Evolutionary conservation across 1,140 invertebrate genomes (phyloP).

Genomic region (Apis florea): DNA sequence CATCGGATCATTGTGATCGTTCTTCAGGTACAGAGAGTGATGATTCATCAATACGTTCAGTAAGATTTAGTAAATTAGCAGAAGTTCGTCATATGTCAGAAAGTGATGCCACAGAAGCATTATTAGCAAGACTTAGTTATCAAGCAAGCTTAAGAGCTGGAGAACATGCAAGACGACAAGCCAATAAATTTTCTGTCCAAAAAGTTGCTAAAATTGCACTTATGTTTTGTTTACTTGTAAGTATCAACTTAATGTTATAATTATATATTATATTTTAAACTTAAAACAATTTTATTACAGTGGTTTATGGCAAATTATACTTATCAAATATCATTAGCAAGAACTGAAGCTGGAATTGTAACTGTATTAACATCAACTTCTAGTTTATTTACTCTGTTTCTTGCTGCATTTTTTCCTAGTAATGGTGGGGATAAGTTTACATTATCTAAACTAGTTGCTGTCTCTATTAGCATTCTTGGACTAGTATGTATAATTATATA

Average conservation of each 20-base stretch:
- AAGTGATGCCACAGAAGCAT: slow-evolving; percentile 90
- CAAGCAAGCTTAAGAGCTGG: slow-evolving; percentile 88
- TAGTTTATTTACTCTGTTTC: slow-evolving; percentile 90
- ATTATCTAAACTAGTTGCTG: slow-evolving; percentile 89
- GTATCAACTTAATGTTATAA: slow-evolving; percentile 59
- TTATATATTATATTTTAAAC: not conserved
- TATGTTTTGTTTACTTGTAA: slow-evolving; percentile 90
- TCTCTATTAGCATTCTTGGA: slow-evolving; percentile 88
- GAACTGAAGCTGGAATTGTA: slow-evolving; percentile 88
- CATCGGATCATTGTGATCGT: slow-evolving; percentile 83
- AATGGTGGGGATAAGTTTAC: slow-evolving; percentile 89
- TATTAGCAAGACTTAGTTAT: slow-evolving; percentile 92
- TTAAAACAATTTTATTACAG: slow-evolving; percentile 73
- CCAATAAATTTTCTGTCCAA: slow-evolving; percentile 86
- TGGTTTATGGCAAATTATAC: slow-evolving; percentile 92
- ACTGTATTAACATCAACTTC: slow-evolving; percentile 91
- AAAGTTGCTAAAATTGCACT: slow-evolving; percentile 88
- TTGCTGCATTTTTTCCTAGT: slow-evolving; percentile 91
- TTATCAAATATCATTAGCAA: slow-evolving; percentile 88
- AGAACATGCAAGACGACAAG: slow-evolving; percentile 84
- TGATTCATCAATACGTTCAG: slow-evolving; percentile 88
- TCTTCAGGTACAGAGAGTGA: slow-evolving; percentile 91
- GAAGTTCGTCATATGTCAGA: slow-evolving; percentile 92
- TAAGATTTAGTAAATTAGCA: slow-evolving; percentile 91
- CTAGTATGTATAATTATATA: slow-evolving; percentile 81